These are phyloP conservation scores for Eupithecia subumbrata DNA, from an alignment of 2,888 invertebrate species.

Conservation along the genomic window DNA sequence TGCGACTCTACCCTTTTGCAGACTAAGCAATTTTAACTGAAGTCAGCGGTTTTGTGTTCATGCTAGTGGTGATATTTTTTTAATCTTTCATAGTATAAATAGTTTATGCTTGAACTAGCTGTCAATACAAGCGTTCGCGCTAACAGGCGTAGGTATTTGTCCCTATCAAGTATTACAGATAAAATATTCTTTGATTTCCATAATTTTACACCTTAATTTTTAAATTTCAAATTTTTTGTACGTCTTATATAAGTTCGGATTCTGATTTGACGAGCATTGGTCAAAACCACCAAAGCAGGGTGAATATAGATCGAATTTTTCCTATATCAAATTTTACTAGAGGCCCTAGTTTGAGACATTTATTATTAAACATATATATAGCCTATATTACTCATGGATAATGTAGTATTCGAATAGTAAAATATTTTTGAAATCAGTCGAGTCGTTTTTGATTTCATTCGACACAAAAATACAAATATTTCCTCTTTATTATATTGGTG, in stretches of 20 bases:
- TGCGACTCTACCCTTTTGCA: conserved; percentile 41
- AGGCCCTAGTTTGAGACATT: too few relatives aligned
- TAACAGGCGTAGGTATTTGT: neutral
- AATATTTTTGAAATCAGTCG: too few relatives aligned
- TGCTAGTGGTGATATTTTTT: conserved; percentile 2
- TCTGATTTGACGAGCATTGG: neutral
- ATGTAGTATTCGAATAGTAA: too few relatives aligned
- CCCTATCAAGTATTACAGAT: neutral
- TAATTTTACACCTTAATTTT: neutral
- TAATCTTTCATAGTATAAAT: neutral
- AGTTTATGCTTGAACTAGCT: neutral
- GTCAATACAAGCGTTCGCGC: neutral
- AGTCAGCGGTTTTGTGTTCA: conserved; percentile 6
- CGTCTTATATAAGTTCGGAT: neutral
- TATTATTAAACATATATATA: too few relatives aligned
- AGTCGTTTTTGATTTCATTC: too few relatives aligned
- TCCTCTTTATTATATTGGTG: neutral
- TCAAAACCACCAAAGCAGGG: neutral
- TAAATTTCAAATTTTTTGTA: neutral
- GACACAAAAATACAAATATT: neutral
- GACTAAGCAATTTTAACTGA: conserved; percentile 13
- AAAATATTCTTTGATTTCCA: neutral
- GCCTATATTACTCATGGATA: too few relatives aligned
- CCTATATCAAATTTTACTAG: too few relatives aligned
- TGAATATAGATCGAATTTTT: neutral